Evolutionary conservation across 2,797 vertebrate species (phyloP).

Genomic region (Mionectes olivaceus): DNA sequence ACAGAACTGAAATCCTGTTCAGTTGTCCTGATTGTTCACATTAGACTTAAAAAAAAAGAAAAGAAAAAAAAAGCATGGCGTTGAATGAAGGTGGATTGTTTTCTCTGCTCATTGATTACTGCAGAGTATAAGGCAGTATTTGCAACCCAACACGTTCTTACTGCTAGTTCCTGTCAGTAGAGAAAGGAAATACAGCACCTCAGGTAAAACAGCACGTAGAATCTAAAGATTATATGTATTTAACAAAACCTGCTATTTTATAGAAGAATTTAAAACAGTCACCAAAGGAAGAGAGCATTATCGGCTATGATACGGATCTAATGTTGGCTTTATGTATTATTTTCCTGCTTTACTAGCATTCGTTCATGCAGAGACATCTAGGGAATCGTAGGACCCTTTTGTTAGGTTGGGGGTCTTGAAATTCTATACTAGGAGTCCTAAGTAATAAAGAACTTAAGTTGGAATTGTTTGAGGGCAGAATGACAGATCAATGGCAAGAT

Average conservation of each 20-base stretch:
- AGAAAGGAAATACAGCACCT: not conserved
- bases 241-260: not conserved
- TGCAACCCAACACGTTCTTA: not conserved
- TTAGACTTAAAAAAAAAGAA: not conserved
- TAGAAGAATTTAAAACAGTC: not conserved
- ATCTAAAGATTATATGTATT: not conserved
- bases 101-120: not conserved
- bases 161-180: not conserved
- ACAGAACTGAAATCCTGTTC: not conserved
- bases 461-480: constrained; percentile 1
- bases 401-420: not conserved
- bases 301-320: not conserved
- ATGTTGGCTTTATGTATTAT: not conserved
- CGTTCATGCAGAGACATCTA: not conserved
- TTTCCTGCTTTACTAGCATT: not conserved
- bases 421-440: not conserved
- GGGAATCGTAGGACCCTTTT: not conserved
- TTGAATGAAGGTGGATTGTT: not conserved
- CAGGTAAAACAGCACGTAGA: not conserved
- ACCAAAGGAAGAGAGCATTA: not conserved
- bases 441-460: constrained; percentile 7
- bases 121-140: not conserved
- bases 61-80: not conserved
- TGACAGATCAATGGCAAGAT: constrained; percentile 37
- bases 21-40: not conserved